phyloP scores from a whole-genome alignment of 2,888 invertebrate genomes.

The Ophonus ardosiacus region DNA sequence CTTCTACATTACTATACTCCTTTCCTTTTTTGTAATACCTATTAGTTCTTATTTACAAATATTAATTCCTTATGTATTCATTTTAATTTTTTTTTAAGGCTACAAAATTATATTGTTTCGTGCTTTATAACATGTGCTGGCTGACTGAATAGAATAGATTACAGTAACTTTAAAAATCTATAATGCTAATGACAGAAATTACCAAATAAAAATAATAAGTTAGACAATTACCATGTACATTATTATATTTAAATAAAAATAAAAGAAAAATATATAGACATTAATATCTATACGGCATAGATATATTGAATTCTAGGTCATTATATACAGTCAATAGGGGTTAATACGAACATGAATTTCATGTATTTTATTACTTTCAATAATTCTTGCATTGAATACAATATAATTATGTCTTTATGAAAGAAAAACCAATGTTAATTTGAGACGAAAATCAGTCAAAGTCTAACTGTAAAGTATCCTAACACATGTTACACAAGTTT shows the following conservation, averaged over 20 bases:
- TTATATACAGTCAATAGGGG: not conserved
- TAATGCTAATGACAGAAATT: not conserved
- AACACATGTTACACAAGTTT: too few species aligned
- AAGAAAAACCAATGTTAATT: too few species aligned
- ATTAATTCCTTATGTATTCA: too few species aligned
- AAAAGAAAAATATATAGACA: slow-evolving; percentile 3
- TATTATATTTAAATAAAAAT: not conserved
- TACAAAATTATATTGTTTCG: not conserved
- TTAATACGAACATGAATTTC: not conserved
- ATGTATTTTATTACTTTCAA: not conserved
- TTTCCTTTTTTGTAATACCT: too few species aligned
- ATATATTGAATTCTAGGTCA: slow-evolving; percentile 14
- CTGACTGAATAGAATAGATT: not conserved
- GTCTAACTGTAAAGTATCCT: too few species aligned
- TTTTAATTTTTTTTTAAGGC: not conserved
- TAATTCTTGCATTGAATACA: too few species aligned
- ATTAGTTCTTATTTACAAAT: too few species aligned
- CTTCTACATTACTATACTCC: too few species aligned
- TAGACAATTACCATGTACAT: not conserved
- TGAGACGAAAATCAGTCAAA: too few species aligned
- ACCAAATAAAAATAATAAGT: slow-evolving; percentile 2
- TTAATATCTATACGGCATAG: slow-evolving; percentile 4
- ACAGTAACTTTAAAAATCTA: not conserved
- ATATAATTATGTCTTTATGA: too few species aligned
- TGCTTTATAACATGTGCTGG: too few species aligned